phyloP scores from a whole-genome alignment of 2,113 vertebrate species.

The Axis porcinus region DNA sequence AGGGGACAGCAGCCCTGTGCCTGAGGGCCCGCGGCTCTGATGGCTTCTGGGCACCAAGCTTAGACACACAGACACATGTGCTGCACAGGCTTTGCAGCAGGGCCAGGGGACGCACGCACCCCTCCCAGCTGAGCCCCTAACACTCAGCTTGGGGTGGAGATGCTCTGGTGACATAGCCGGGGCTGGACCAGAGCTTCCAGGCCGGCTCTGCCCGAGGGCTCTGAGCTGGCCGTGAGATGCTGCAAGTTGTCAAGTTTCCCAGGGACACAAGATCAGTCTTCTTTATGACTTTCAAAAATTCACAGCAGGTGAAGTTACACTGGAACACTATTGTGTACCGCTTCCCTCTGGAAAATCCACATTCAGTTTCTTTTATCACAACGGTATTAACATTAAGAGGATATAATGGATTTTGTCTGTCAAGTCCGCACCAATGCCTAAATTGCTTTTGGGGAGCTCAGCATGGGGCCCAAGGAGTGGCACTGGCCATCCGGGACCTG shows the following conservation, averaged over 20 bases:
- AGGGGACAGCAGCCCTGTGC: too few species aligned
- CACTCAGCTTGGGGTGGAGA: not conserved
- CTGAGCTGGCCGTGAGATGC: accelerated
- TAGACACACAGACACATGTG: not conserved
- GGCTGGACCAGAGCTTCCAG: not conserved
- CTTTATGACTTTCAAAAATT: not conserved
- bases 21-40: accelerated
- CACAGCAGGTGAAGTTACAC: not conserved
- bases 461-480: not conserved
- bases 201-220: not conserved
- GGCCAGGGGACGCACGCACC: accelerated
- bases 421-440: not conserved
- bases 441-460: not conserved
- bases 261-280: not conserved
- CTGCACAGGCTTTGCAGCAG: accelerated
- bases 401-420: not conserved
- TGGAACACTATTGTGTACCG: not conserved
- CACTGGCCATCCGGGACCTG: not conserved
- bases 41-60: not conserved
- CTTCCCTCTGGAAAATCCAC: not conserved
- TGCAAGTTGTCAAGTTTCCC: accelerated
- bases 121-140: not conserved
- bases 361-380: not conserved
- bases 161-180: accelerated
- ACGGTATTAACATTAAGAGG: not conserved